Evolutionary conservation across 2,888 invertebrate species (phyloP), one percentile per base, ranked within the genome.

Genomic region (Rhabditoides inermis): DNA sequence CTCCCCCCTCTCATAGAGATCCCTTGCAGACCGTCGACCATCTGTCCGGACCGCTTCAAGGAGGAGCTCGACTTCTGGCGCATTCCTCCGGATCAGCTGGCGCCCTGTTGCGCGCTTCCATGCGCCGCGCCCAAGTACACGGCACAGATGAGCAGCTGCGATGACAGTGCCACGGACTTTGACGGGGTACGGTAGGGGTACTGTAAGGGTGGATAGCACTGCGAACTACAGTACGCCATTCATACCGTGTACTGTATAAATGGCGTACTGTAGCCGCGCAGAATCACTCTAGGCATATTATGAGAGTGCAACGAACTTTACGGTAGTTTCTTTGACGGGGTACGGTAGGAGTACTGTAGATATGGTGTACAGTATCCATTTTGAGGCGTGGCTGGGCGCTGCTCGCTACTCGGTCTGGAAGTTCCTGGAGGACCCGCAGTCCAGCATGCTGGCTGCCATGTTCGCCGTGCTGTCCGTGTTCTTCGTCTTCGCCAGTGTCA

Each of bases 1-100:
- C n/a, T n/a, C n/a, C n/a, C n/a, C 20, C 12, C 15, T 20, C 50
- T 22, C 50, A 41, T 18, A 60, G 60, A 64, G 26, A 63, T 57
- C 50, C 58, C 65, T 1, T 65, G 65, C 37, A 61, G 61, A 41
- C 67, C 67, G 3, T 56, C 56, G 36, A 68, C 70, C 49, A 49
- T 67, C 18, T 74, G 74, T 51, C 45, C 62, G 2, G 71, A 74
- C 45, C 54, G 73, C 23, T 74, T 74, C 55, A 66, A 63, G 35
- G 73, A 73, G 42, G 72, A 74, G 47, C 55, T 74, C 18, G 53
- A 60, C n/a, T 74, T 65, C 47, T 74, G 74, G 74, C 56, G 59
- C 27, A 67, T 73, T 5, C 53, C 58, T 18, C 22, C 55, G 15
- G 63, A 70, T 50, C 63, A 72, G 69, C 36, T 73, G 10, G 63